Base-by-base conservation (phyloP, 2,888 invertebrate genomes). In the Hermaeophaga mercurialis region DNA sequence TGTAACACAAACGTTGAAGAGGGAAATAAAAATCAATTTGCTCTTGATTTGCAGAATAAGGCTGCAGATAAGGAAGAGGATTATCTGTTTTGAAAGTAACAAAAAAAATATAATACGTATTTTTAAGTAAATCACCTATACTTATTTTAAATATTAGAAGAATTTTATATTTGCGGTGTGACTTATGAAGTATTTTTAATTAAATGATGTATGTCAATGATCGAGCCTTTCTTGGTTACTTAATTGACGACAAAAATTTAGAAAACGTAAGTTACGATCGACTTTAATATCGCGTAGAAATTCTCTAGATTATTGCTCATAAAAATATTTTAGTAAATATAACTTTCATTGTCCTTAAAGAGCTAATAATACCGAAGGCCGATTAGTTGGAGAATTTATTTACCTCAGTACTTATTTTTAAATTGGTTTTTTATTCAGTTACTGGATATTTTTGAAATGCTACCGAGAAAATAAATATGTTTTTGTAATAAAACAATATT, bases 211-310 rank as follows among this genome's bases (percentile, higher is more conserved):
- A 39, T 39, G 39, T 39, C 19, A 39, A 39, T 39, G 22, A 39
- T 39, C 19, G 7, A 19, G 15, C 39, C 39, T 39, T 39, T 39
- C 19, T 19, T 19, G 39, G 39, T 11, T 12, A 39, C 19, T 19
- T 39, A 39, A 39, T 39, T 39, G 39, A 19, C 12, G 39, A 39
- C 22, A 39, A 39, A 39, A 18, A 39, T 39, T 39, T 39, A 39
- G 39, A 39, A 39, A 39, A 39, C 19, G 9, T 39, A 19, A 39
- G 18, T 39, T 39, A 39, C 19, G 39, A 19, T 39, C 19, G 39
- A 7, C 5, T 3, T 39, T 39, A 39, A 39, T 38, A 38, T 19
- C 19, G 19, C n/a, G 22, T 39, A 39, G 39, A 39, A 39, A 39
- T 39, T 19, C 19, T 19, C 18, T n/a, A 19, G 39, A 19, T 39